Base-by-base conservation (phyloP, 2,113 vertebrate species). In the Gymnobelideus leadbeateri region DNA sequence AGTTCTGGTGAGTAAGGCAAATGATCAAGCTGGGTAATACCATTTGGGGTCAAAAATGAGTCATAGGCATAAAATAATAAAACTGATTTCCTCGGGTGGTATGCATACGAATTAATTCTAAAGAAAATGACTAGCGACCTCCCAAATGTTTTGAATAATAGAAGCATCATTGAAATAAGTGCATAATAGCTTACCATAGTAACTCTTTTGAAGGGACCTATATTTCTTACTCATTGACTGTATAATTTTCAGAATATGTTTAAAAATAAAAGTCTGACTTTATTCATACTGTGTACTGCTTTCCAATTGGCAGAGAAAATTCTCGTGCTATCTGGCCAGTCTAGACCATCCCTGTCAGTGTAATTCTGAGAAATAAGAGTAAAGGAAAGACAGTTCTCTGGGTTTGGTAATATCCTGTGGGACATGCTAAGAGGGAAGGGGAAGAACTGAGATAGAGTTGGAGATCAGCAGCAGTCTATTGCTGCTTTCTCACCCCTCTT, bases 181-280 rank as follows among this genome's bases (percentile, higher is more conserved):
- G 7, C 90, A 46, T 61, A 50, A 24, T 61, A 92, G 31, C 51
- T 7, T 84, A 21, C 55, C 49, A 53, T 94, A 8, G 37, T 43
- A 92, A 53, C 55, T 3, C 23, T 24, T 90, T 50, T 21, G 90
- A 49, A 57, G 89, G 68, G n/a, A 28, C 89, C 90, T 31, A 3
- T 25, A 23, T 84, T 92, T n/a, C 23, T 49, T 93, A 90, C 61
- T 68, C 31, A 16, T 37, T 16, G 57, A 51, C 21, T 51, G 57
- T 31, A 50, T 7, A 46, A 46, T 43, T 51, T 31, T 92, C 93
- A 37, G 26, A 14, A 46, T 91, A 7, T 89, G 91, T 51, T 37
- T 96, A 24, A 51, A 89, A 92, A 57, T 84, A 77, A 95, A 96
- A 51, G 51, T 51, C 92, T 84, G 19, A 43, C 68, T 84, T 84